phyloP scores from a whole-genome alignment of 1,140 invertebrate species.

The Panonychus citri region DNA sequence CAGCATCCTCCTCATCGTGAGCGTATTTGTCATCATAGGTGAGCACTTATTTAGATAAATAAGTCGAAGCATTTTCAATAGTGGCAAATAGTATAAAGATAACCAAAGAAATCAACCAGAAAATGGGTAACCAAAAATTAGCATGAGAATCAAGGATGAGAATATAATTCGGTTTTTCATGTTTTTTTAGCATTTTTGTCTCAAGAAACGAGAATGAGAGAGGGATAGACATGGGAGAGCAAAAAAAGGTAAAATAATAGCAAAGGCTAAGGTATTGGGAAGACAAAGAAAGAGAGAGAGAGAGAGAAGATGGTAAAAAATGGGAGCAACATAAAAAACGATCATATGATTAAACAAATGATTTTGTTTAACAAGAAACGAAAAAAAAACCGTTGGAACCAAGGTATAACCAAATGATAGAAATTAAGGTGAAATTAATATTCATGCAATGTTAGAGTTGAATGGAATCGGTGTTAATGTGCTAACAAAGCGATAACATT shows the following conservation, averaged over 20 bases:
- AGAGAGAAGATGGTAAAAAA: no score
- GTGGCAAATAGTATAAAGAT: not conserved
- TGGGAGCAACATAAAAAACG: slow-evolving; percentile 3
- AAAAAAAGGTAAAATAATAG: no score
- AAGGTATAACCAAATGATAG: no score
- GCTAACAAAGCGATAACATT: no score
- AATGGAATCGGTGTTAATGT: no score
- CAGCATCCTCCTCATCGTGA: slow-evolving; percentile 64
- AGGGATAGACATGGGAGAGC: no score
- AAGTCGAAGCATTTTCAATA: no score
- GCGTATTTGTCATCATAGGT: slow-evolving; percentile 68
- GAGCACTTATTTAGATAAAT: slow-evolving; percentile 50
- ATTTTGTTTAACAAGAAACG: not conserved
- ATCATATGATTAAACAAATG: not conserved
- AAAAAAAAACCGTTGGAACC: not conserved
- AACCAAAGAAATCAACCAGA: not conserved
- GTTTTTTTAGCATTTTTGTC: no score
- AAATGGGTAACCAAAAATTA: not conserved
- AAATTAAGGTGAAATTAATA: not conserved
- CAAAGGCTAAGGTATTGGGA: no score
- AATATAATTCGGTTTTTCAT: not conserved
- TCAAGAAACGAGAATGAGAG: no score
- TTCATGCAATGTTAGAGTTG: not conserved
- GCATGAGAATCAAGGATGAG: not conserved
- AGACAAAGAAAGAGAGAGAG: no score